These are phyloP conservation scores for Toxonevra muliebris DNA, from an alignment of 2,888 invertebrate species.

Conservation along the genomic window DNA sequence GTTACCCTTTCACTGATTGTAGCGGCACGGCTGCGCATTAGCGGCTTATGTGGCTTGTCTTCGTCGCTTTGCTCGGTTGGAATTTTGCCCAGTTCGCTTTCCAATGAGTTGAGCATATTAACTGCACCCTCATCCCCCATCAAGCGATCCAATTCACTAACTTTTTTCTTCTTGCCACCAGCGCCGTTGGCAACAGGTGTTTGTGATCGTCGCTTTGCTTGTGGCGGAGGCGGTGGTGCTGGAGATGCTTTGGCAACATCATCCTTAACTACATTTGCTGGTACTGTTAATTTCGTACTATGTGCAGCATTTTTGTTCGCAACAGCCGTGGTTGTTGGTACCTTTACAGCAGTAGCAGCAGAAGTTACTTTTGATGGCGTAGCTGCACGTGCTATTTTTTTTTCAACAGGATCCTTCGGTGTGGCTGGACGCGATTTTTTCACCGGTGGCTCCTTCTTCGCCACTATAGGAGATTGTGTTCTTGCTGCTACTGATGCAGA, in stretches of 20 bases:
- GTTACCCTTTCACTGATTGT: constrained; percentile 52
- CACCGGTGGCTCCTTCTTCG: constrained; percentile 32
- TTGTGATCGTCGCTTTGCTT: constrained; percentile 52
- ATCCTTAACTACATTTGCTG: not conserved
- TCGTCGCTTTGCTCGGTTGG: constrained; percentile 38
- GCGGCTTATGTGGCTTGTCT: constrained; percentile 46
- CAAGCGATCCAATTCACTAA: constrained; percentile 78
- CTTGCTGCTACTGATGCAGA: constrained; percentile 24
- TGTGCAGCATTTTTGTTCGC: constrained; percentile 21
- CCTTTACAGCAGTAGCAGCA: constrained; percentile 14
- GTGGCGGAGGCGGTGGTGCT: constrained; percentile 20
- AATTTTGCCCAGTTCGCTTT: constrained; percentile 62
- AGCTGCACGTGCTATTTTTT: constrained; percentile 31
- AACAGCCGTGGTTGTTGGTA: constrained; percentile 1
- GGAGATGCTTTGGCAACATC: not conserved
- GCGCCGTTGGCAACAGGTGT: constrained; percentile 51
- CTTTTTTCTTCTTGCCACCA: constrained; percentile 65
- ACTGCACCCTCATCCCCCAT: constrained; percentile 88
- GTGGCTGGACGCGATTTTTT: constrained; percentile 49
- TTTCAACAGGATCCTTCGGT: constrained; percentile 42
- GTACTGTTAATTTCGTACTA: not conserved
- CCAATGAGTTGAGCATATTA: constrained; percentile 84
- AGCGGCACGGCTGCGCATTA: constrained; percentile 57
- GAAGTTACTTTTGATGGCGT: constrained; percentile 35
- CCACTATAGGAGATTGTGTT: constrained; percentile 16